Conservation (phyloP, 2,113 vertebrate genomes). For the Pterocles orientalis region DNA sequence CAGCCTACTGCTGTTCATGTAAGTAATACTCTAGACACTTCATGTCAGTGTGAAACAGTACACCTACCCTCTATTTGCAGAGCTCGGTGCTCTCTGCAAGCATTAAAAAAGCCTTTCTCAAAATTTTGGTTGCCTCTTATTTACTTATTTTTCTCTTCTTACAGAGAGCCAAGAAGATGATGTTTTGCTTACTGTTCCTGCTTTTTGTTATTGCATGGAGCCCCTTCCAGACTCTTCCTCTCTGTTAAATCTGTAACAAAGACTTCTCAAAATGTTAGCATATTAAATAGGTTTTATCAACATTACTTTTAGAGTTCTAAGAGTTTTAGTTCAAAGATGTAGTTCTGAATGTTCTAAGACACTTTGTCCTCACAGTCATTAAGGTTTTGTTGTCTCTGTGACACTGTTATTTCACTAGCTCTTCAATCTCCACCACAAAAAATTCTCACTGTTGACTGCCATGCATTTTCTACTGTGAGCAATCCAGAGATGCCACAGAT, state of each 20-base stretch:
- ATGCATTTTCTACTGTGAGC: fast-evolving
- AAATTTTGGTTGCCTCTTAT: background rate
- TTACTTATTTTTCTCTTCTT: background rate
- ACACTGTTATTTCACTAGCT: background rate
- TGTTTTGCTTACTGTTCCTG: background rate
- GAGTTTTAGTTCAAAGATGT: background rate
- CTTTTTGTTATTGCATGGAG: background rate
- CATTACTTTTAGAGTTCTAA: background rate
- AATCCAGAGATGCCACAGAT: background rate
- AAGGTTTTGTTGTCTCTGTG: background rate
- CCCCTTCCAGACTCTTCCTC: background rate
- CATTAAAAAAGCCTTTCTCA: fast-evolving
- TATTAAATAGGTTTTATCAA: background rate
- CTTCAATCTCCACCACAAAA: background rate
- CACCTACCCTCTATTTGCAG: background rate
- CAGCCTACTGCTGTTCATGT: background rate
- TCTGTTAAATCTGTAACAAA: background rate
- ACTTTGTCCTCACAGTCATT: background rate
- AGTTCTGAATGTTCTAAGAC: background rate
- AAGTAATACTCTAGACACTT: background rate
- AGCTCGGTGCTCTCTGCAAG: background rate
- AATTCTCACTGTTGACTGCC: background rate
- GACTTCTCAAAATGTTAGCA: background rate
- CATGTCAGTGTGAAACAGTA: background rate
- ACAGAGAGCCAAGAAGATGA: background rate